Evolutionary conservation across 2,888 invertebrate species (phyloP), one percentile per base, ranked within the genome.

Genomic region (Brachyptera putata): DNA sequence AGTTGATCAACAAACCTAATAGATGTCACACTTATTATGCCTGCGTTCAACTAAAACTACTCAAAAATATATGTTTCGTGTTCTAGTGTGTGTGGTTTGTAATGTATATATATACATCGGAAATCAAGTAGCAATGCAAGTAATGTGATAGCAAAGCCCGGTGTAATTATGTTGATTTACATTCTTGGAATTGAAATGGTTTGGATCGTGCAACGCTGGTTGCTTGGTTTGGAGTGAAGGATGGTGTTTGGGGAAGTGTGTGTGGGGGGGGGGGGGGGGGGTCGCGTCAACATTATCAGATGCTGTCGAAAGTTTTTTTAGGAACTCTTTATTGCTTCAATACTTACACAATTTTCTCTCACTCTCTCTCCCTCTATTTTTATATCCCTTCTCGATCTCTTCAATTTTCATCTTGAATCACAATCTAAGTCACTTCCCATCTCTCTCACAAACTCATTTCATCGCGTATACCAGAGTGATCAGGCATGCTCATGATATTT

Each of bases 401-500:
- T 22, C 48, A 48, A 24, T 48, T 48, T 25, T 24, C 48, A 48
- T 24, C 48, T n/a, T 48, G 41, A 21, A 48, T 48, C 48, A 24
- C 48, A 25, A 48, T 25, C 48, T 25, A 14, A 48, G 21, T 22
- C 48, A 22, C 48, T 24, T 22, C 24, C 25, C 22, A n/a, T 48
- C 25, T 25, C 48, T 25, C 48, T 25, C 48, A 48, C n/a, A 22
- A 22, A 48, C 25, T 48, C 25, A 24, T 25, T 48, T 48, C 25
- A 14, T 48, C 48, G 25, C 48, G 22, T n/a, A n/a, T n/a, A n/a
- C n/a, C 43, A 11, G 13, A n/a, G 24, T 14, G 22, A 22, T 24
- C 22, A 25, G 24, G 7, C 24, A 3, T 22, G 22, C 13, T 25
- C 24, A 25, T 24, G 48, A 48, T 22, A 48, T 24, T 48, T 48